These are phyloP conservation scores for Falco punctatus DNA, from an alignment of 2,113 vertebrate species.

Conservation along the genomic window DNA sequence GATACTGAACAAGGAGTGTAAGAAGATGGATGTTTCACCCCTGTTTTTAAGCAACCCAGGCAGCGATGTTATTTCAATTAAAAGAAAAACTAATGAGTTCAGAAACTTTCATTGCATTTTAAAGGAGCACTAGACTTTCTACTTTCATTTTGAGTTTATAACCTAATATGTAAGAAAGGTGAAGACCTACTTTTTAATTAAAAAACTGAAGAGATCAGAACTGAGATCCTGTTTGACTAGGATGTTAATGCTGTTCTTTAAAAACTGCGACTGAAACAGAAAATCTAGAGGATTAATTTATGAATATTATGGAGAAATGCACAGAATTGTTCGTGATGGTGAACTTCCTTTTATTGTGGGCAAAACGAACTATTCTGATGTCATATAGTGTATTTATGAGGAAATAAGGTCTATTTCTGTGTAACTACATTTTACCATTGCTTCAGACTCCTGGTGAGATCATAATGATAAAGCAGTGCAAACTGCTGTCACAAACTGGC, in stretches of 20 bases:
- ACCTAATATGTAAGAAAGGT: background rate
- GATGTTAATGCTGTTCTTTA: background rate
- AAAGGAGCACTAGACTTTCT: background rate
- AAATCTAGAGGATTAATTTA: background rate
- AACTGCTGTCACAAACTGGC: conserved; percentile 65
- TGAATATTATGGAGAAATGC: background rate
- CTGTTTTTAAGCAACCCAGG: background rate
- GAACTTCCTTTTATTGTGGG: background rate
- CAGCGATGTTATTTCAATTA: background rate
- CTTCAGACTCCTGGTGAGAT: conserved; percentile 68
- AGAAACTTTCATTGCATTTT: background rate
- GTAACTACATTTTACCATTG: conserved; percentile 63
- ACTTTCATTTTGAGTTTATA: background rate
- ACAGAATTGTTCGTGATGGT: background rate
- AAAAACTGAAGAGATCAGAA: conserved; percentile 31
- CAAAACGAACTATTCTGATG: conserved; percentile 13
- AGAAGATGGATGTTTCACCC: background rate
- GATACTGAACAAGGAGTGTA: background rate
- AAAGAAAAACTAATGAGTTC: background rate
- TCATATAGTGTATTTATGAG: conserved; percentile 36
- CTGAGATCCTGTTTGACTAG: background rate
- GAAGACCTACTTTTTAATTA: conserved; percentile 55
- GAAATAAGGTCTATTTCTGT: conserved; percentile 58
- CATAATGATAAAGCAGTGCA: conserved; percentile 69
- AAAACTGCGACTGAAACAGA: background rate